Evolutionary conservation across 64 coral and sea anemone genomes (phyloP).

Genomic region (Pocillopora verrucosa): DNA sequence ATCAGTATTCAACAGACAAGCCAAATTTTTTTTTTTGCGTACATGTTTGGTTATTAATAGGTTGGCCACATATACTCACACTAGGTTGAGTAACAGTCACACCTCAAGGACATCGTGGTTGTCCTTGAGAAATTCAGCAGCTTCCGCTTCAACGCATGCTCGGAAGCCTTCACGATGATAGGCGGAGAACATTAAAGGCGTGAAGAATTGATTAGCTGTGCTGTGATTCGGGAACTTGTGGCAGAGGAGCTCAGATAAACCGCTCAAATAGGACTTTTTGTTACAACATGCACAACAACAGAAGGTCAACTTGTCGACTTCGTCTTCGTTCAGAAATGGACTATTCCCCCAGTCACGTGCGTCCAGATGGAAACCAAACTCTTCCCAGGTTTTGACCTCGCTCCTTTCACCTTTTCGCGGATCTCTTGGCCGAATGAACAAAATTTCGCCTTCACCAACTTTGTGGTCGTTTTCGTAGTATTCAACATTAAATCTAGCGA

Average conservation of each 20-base stretch:
- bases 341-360: not conserved
- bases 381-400: constrained; percentile 12
- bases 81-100: too few relatives aligned
- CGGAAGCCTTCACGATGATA: constrained; percentile 25
- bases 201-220: constrained; percentile 50
- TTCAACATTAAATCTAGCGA: constrained; percentile 54
- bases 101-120: too few relatives aligned
- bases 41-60: too few relatives aligned
- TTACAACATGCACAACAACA: constrained; percentile 71
- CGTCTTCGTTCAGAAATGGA: not conserved
- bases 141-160: constrained; percentile 17
- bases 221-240: constrained; percentile 43
- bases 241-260: constrained; percentile 34
- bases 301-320: constrained; percentile 65
- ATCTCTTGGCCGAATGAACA: constrained; percentile 52
- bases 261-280: not conserved
- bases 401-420: constrained; percentile 15
- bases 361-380: not conserved
- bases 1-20: too few relatives aligned
- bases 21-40: too few relatives aligned
- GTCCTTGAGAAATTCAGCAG: not conserved
- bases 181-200: not conserved
- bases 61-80: too few relatives aligned
- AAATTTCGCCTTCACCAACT: constrained; percentile 53
- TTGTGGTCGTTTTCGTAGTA: constrained; percentile 47